Conservation (phyloP, 2,888 invertebrate genomes). For the Agrochola litura region DNA sequence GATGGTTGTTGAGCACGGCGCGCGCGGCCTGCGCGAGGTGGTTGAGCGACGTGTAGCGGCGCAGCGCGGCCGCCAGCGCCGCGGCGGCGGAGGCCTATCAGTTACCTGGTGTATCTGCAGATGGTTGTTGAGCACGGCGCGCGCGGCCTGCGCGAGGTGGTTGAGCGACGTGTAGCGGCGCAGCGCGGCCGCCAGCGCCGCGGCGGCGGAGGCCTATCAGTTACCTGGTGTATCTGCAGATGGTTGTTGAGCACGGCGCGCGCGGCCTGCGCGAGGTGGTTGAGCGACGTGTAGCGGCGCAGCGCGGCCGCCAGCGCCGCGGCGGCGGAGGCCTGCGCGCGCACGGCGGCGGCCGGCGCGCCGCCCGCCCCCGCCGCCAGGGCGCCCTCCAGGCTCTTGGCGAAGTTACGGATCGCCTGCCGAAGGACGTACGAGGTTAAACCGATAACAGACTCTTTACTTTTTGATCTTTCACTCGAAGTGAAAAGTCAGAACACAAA, state of each 20-base stretch:
- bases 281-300: constrained; percentile 98
- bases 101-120: constrained; percentile 98
- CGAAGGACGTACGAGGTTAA: not conserved
- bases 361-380: constrained; percentile 96
- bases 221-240: constrained; percentile 96
- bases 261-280: constrained; percentile 98
- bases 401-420: constrained; percentile 91
- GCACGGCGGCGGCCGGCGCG: constrained; percentile 95
- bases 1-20: constrained; percentile 98
- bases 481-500: too few species aligned
- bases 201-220: not conserved
- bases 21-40: constrained; percentile 98
- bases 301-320: constrained; percentile 98
- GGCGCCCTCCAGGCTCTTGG: constrained; percentile 94
- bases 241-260: constrained; percentile 98
- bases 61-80: constrained; percentile 94
- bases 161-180: constrained; percentile 99
- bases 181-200: constrained; percentile 94
- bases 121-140: constrained; percentile 98
- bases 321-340: constrained; percentile 95
- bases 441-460: not conserved
- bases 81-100: constrained; percentile 73
- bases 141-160: constrained; percentile 98
- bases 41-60: too few species aligned
- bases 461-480: too few species aligned